phyloP scores from a whole-genome alignment of 2,113 vertebrate genomes.

The Carlito syrichta region DNA sequence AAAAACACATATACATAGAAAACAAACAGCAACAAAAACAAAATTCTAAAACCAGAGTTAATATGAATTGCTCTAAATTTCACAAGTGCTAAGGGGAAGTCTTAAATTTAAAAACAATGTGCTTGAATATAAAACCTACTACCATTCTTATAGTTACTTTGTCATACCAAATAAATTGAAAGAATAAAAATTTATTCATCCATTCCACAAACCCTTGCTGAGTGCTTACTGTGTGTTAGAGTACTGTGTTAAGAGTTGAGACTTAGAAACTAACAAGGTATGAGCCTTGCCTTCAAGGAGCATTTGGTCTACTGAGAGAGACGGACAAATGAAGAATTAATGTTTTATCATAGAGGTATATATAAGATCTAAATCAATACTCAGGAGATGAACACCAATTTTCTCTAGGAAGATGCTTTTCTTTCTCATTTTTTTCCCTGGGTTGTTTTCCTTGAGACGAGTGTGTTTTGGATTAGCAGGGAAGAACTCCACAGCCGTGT shows the following conservation, averaged over 20 bases:
- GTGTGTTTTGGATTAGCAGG: constrained; percentile 71
- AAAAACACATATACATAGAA: fast-evolving
- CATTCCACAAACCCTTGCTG: neutral
- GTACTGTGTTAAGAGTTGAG: neutral
- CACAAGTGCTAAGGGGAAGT: neutral
- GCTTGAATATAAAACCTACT: neutral
- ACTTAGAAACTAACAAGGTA: neutral
- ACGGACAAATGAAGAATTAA: neutral
- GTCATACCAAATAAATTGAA: neutral
- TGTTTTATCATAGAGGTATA: neutral
- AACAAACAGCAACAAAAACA: neutral
- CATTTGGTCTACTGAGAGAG: fast-evolving
- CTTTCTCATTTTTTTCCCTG: neutral
- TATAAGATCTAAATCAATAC: neutral
- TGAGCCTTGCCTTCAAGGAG: neutral
- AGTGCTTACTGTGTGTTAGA: neutral
- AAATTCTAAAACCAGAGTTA: neutral
- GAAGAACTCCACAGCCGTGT: constrained; percentile 68
- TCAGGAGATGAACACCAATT: neutral
- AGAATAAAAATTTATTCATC: neutral
- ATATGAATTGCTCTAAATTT: neutral
- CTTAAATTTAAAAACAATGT: neutral
- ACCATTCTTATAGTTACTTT: neutral
- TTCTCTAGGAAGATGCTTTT: constrained; percentile 62
- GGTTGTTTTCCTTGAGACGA: constrained; percentile 76